Evolutionary conservation across 2,113 vertebrate species (phyloP).

Genomic region (Nothobranchius kuhntae): DNA sequence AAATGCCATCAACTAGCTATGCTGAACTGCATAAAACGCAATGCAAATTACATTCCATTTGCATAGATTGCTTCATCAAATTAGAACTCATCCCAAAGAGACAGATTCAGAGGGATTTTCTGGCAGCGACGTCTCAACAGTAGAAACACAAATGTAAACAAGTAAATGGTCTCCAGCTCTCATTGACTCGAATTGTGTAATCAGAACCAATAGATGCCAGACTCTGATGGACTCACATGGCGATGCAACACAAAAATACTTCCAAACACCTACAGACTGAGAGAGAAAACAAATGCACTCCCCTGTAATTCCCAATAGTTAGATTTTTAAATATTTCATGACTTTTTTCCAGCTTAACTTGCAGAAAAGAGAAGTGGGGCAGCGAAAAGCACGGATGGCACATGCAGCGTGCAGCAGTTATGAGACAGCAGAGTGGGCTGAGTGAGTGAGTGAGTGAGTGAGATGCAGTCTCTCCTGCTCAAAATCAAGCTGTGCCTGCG

Average conservation of each 20-base stretch:
- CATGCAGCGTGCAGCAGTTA: conserved; percentile 53
- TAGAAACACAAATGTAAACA: conserved; percentile 43
- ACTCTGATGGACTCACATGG: not conserved
- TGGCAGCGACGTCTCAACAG: conserved; percentile 25
- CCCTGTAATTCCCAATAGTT: conserved; percentile 43
- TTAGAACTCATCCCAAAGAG: conserved; percentile 48
- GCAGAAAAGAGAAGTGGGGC: conserved; percentile 63
- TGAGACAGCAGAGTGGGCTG: conserved; percentile 56
- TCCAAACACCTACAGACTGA: not conserved
- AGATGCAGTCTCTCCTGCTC: conserved; percentile 58
- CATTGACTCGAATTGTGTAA: conserved; percentile 3
- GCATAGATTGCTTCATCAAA: conserved; percentile 60
- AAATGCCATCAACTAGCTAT: conserved; percentile 38
- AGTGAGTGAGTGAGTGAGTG: conserved; percentile 48
- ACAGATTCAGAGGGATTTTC: conserved; percentile 21
- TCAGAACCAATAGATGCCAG: conserved; percentile 6
- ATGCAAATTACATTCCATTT: conserved; percentile 52
- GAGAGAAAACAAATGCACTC: conserved; percentile 30
- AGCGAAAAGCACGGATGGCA: conserved; percentile 44
- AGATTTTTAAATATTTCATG: conserved; percentile 70
- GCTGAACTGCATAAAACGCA: conserved; percentile 44
- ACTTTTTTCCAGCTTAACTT: conserved; percentile 66
- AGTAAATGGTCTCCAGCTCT: conserved; percentile 25
- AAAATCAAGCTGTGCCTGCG: conserved; percentile 63
- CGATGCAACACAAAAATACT: conserved; percentile 13